Conservation (phyloP, 2,113 vertebrate genomes). For the Epinephelus moara region DNA sequence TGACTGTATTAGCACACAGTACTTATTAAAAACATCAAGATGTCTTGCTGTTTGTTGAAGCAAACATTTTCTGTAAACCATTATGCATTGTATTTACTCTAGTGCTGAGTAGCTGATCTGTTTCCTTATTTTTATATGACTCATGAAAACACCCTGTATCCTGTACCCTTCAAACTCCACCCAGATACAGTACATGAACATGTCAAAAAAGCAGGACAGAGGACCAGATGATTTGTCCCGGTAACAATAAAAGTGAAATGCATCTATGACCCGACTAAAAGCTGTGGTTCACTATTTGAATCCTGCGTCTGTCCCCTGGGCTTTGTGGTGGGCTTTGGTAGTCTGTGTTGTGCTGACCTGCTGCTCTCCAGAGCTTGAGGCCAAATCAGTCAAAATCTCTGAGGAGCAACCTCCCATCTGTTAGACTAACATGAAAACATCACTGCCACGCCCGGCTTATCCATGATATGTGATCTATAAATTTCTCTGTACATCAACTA, state of each 20-base stretch:
- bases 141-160: background rate
- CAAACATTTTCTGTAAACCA: background rate
- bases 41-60: background rate
- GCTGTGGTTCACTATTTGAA: constrained; percentile 4
- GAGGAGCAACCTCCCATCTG: constrained; percentile 15
- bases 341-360: constrained; percentile 35
- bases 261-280: constrained; percentile 27
- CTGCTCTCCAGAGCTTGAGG: background rate
- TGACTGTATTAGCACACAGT: background rate
- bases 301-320: background rate
- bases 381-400: constrained; percentile 8
- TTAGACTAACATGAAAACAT: constrained; percentile 11
- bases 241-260: constrained; percentile 20
- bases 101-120: background rate
- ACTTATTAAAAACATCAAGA: background rate
- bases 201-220: background rate
- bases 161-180: background rate
- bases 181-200: background rate
- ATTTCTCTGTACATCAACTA: background rate
- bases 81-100: background rate
- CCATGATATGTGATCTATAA: background rate
- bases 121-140: background rate
- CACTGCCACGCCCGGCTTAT: background rate
- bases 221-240: background rate
- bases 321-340: constrained; percentile 42